Evolutionary conservation across 2,888 invertebrate species (phyloP).

Genomic region (Cheilosia urbana): DNA sequence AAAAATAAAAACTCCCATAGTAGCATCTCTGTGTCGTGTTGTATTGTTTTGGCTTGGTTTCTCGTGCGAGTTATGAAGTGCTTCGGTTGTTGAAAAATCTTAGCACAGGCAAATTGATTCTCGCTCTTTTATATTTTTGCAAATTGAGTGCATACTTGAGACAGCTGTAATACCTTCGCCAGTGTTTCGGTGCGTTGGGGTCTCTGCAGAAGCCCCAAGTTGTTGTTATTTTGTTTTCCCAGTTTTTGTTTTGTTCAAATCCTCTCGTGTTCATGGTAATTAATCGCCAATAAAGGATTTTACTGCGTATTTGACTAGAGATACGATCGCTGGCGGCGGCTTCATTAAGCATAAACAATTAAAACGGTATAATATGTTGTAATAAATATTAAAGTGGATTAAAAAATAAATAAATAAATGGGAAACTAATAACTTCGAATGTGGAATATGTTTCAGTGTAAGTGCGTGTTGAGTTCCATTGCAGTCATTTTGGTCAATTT

Average conservation of each 20-base stretch:
- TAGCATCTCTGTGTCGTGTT: background rate
- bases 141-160: constrained; percentile 1
- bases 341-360: constrained; percentile 9
- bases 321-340: background rate
- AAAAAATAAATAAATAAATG: constrained; percentile 28
- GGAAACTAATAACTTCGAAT: background rate
- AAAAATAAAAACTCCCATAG: background rate
- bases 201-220: background rate
- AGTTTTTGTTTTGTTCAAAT: constrained; percentile 4
- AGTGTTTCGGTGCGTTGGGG: constrained; percentile 1
- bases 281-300: constrained; percentile 54
- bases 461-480: constrained; percentile 10
- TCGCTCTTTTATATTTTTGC: background rate
- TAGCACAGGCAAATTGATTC: background rate
- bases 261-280: constrained; percentile 37
- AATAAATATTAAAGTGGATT: constrained; percentile 42
- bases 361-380: constrained; percentile 50
- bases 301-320: constrained; percentile 5
- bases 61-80: constrained; percentile 3
- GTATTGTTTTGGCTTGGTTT: constrained; percentile 6
- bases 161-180: background rate
- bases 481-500: background rate
- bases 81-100: background rate
- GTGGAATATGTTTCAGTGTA: constrained; percentile 39
- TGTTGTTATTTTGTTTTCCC: constrained; percentile 2